These are phyloP conservation scores for Paedocypris sp. DNA, from an alignment of 2,113 vertebrate species.

Conservation along the genomic window DNA sequence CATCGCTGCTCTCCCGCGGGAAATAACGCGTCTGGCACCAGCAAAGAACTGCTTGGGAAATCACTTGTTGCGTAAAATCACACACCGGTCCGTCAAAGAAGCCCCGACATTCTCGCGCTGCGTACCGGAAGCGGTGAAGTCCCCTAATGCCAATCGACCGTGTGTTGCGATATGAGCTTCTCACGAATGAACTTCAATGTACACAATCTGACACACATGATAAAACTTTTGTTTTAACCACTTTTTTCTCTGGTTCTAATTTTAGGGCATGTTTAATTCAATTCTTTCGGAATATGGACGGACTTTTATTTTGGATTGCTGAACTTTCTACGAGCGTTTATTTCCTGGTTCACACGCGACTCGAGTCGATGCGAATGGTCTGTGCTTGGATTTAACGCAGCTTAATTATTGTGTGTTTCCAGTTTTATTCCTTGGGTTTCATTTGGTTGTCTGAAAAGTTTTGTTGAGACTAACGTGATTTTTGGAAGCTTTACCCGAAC, in stretches of 20 bases:
- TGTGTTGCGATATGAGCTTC: background rate
- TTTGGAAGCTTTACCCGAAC: no score
- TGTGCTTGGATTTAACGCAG: background rate
- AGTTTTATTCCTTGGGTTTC: background rate
- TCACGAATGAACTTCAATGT: no score
- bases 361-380: background rate
- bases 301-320: constrained; percentile 9
- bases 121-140: background rate
- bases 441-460: no score
- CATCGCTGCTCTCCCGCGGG: constrained; percentile 39
- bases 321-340: background rate
- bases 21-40: background rate
- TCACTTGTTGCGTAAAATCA: background rate
- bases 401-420: background rate
- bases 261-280: no score
- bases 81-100: background rate
- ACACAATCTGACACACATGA: no score
- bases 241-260: no score
- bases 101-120: background rate
- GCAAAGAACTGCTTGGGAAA: background rate
- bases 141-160: background rate
- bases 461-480: no score
- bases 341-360: background rate
- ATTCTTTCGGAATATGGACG: no score
- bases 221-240: no score